phyloP scores from a whole-genome alignment of 2,797 vertebrate genomes.

The Chelon auratus region DNA sequence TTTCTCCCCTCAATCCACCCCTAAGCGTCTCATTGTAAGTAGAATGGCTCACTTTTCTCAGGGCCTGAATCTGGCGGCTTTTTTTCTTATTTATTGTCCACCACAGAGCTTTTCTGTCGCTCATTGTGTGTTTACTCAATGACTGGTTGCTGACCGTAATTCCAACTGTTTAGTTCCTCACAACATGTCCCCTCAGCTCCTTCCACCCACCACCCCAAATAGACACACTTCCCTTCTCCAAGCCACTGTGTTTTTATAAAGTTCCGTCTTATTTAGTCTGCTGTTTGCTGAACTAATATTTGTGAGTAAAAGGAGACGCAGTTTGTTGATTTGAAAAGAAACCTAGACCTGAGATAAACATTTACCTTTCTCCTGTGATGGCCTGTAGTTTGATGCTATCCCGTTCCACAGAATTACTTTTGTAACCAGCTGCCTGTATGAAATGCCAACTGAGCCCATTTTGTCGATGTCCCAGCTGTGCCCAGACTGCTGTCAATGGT shows the following conservation, averaged over 20 bases:
- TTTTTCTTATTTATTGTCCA: conserved; percentile 76
- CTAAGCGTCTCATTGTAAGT: conserved; percentile 91
- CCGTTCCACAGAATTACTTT: conserved; percentile 25
- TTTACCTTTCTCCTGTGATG: conserved; percentile 62
- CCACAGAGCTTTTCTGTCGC: conserved; percentile 83
- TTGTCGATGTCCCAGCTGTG: conserved; percentile 72
- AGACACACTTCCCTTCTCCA: conserved; percentile 62
- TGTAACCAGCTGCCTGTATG: conserved; percentile 45
- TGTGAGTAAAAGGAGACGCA: conserved; percentile 50
- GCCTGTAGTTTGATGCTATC: conserved; percentile 25
- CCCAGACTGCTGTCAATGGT: conserved; percentile 70
- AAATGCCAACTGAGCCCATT: conserved; percentile 68
- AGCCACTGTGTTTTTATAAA: conserved; percentile 75
- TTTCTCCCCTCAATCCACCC: conserved; percentile 87
- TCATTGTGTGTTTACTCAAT: conserved; percentile 90
- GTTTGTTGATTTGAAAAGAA: conserved; percentile 53
- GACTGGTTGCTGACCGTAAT: conserved; percentile 85
- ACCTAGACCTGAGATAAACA: conserved; percentile 59
- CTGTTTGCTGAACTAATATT: conserved; percentile 70
- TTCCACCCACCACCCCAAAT: conserved; percentile 60
- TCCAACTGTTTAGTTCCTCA: conserved; percentile 87
- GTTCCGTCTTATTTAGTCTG: conserved; percentile 74
- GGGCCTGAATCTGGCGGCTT: conserved; percentile 87
- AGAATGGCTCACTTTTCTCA: conserved; percentile 92
- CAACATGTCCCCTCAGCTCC: conserved; percentile 77